phyloP scores from a whole-genome alignment of 2,888 invertebrate genomes.

The Petrolisthes cinctipes region DNA sequence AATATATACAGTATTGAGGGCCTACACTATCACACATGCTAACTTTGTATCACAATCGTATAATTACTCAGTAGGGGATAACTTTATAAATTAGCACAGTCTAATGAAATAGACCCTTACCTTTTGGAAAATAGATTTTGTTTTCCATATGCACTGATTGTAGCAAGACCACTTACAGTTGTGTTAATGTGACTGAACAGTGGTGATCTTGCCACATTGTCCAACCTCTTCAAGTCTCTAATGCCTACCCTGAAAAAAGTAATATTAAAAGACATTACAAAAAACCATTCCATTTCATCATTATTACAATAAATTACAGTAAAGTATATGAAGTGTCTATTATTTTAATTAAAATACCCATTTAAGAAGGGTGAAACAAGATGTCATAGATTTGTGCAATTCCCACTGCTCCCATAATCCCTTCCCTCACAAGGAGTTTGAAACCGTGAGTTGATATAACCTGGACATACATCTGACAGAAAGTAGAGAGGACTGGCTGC shows the following conservation, averaged over 20 bases:
- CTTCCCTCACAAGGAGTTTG: background rate
- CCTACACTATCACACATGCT: no score
- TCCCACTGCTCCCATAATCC: background rate
- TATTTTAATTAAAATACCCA: no score
- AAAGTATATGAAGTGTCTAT: background rate
- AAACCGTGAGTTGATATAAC: no score
- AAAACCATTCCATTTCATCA: background rate
- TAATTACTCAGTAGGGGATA: no score
- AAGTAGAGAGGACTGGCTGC: no score
- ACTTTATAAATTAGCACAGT: no score
- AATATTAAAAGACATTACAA: background rate
- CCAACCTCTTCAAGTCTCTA: conserved; percentile 74
- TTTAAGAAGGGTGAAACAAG: no score
- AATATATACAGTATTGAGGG: no score
- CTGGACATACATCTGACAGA: no score
- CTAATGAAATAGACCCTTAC: conserved; percentile 67
- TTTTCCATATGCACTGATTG: conserved; percentile 76
- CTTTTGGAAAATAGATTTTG: conserved; percentile 72
- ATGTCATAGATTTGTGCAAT: no score
- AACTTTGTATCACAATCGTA: no score
- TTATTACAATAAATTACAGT: background rate
- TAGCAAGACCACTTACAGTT: conserved; percentile 75
- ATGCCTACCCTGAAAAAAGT: conserved; percentile 70
- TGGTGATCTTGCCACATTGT: conserved; percentile 75
- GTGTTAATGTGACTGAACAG: conserved; percentile 75